These are phyloP conservation scores for Lates japonicus DNA, from an alignment of 2,797 vertebrate genomes.

Conservation along the genomic window DNA sequence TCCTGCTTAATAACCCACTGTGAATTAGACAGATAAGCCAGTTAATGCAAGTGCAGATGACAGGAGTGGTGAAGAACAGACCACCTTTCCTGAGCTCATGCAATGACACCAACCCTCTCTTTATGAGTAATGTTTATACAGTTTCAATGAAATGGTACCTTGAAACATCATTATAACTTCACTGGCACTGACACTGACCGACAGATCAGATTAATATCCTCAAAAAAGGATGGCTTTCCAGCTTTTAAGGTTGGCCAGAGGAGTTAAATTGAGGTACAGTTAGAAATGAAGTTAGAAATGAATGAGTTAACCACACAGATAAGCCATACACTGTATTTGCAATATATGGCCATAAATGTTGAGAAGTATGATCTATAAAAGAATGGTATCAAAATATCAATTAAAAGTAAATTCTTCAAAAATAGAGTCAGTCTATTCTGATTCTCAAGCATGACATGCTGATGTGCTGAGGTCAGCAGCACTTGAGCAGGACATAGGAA, in stretches of 20 bases:
- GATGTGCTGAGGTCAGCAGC: conserved; percentile 45
- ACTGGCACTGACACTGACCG: conserved; percentile 32
- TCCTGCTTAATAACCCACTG: conserved; percentile 87
- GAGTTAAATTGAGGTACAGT: conserved; percentile 59
- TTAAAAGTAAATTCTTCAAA: conserved; percentile 6
- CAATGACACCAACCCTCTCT: conserved; percentile 71
- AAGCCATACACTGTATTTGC: conserved; percentile 42
- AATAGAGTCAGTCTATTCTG: conserved; percentile 9
- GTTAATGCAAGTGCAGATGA: conserved; percentile 75
- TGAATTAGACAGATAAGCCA: conserved; percentile 85
- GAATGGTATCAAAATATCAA: conserved; percentile 1
- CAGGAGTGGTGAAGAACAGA: conserved; percentile 56
- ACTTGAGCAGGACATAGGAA: conserved; percentile 15
- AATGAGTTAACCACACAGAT: conserved; percentile 59
- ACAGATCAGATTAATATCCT: conserved; percentile 9
- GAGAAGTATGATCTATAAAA: not conserved
- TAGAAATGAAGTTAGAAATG: conserved; percentile 56
- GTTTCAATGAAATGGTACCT: conserved; percentile 20
- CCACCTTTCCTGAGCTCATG: conserved; percentile 66
- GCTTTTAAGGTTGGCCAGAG: conserved; percentile 26
- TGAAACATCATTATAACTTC: conserved; percentile 59
- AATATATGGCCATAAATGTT: conserved; percentile 55
- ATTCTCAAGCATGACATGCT: conserved; percentile 8
- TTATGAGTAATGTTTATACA: conserved; percentile 32
- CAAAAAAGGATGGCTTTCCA: not conserved